Base-by-base conservation (phyloP, 2,113 vertebrate genomes). In the Myotis yumanensis region DNA sequence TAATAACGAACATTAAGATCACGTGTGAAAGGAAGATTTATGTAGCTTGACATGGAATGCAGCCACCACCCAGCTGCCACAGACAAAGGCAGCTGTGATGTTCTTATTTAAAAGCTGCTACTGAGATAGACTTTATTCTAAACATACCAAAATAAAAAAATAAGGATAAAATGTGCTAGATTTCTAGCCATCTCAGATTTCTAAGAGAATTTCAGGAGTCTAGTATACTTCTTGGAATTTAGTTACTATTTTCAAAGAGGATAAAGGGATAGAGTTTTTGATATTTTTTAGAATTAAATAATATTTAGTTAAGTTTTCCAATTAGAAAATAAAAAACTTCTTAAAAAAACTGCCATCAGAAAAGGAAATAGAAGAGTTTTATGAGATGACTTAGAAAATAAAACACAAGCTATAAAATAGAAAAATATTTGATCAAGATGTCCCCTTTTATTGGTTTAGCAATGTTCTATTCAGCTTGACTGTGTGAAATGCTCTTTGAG, bases 1-100 rank as follows among this genome's bases (percentile, higher is more conserved):
- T 77, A 93, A 88, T 96, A 93, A 86, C 9, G 18, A 90, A 94
- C 62, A 12, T 92, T 94, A 86, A 90, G 48, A 28, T 86, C 20
- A 54, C 37, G 15, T 90, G 48, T 82, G 46, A 93, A 77, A 37
- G 32, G 71, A 77, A 89, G 66, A 62, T 93, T 52, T 43, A 30
- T 73, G 30, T 84, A 84, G 46, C 48, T 72, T 23, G 69, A 66
- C 37, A 46, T 37, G 40, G 52, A 94, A 16, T 10, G 0, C 18
- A 48, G 68, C 22, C 17, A 40, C 68, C 16, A 43, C 28, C 32
- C 73, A 82, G 68, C 43, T 93, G 89, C 64, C 28, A 83, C 25
- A 22, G 15, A 75, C 6, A 37, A 57, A 88, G 22, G 30, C 18
- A 87, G 59, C 66, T 85, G 75, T 72, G 62, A 64, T 57, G 43